Percentiles rank a stretch among this genome's conserved stretches.
Evolutionary conservation across 2,113 vertebrate genomes (phyloP).

Genomic region (Siniperca knerii): DNA sequence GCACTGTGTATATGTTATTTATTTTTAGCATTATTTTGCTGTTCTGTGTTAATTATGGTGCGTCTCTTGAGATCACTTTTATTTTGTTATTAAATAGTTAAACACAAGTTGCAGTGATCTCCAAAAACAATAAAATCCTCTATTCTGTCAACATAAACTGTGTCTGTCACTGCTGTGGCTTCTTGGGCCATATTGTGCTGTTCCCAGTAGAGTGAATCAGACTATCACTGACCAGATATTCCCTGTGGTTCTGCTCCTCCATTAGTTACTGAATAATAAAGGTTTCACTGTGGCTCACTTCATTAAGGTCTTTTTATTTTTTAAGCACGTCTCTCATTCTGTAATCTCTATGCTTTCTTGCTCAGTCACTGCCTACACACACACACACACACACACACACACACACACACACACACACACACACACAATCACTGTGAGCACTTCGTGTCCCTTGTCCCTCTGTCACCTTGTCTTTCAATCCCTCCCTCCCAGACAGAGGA

Average conservation of each 20-base stretch:
- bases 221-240: conserved; percentile 25
- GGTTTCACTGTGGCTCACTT: conserved; percentile 48
- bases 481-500: conserved; percentile 54
- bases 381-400: not conserved
- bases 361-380: conserved; percentile 13
- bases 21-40: conserved; percentile 13
- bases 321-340: conserved; percentile 37
- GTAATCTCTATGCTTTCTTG: conserved; percentile 27
- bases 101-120: conserved; percentile 5
- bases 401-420: conserved; percentile 8
- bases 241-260: conserved; percentile 47
- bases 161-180: conserved; percentile 21
- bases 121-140: conserved; percentile 7
- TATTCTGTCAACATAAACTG: conserved; percentile 6
- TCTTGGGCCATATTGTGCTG: not conserved
- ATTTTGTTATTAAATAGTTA: conserved; percentile 26
- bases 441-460: conserved; percentile 51
- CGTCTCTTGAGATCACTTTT: not conserved
- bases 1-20: not conserved
- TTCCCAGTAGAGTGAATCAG: conserved; percentile 27
- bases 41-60: not conserved
- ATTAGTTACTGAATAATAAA: conserved; percentile 60
- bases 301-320: conserved; percentile 45
- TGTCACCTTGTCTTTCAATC: conserved; percentile 69
- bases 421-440: conserved; percentile 18